phyloP scores from a whole-genome alignment of 2,888 invertebrate species.

The Palloptera scutellata region DNA sequence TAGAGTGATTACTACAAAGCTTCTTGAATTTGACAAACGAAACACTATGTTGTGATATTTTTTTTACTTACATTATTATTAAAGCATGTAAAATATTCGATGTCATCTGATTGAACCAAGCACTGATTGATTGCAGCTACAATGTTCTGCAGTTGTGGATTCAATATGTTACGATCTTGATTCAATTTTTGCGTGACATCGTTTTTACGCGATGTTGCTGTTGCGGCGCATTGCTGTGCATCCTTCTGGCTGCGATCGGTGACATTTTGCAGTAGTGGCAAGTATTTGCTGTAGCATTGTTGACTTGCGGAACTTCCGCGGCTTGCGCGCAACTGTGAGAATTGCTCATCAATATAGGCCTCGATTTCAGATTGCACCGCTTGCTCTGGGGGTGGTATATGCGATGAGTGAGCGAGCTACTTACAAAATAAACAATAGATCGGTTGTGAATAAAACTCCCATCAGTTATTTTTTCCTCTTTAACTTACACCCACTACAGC shows the following conservation, averaged over 20 bases:
- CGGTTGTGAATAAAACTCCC: background rate
- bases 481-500: slow-evolving; percentile 14
- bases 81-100: slow-evolving; percentile 39
- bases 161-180: slow-evolving; percentile 26
- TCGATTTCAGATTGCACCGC: slow-evolving; percentile 36
- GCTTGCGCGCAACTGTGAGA: slow-evolving; percentile 29
- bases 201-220: slow-evolving; percentile 23
- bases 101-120: slow-evolving; percentile 27
- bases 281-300: slow-evolving; percentile 40
- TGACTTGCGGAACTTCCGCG: slow-evolving; percentile 34
- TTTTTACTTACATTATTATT: slow-evolving; percentile 35
- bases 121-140: slow-evolving; percentile 33
- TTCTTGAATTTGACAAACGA: too few relatives aligned
- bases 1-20: too few relatives aligned
- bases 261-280: slow-evolving; percentile 35
- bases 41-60: background rate
- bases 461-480: background rate
- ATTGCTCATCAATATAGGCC: slow-evolving; percentile 34
- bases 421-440: background rate
- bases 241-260: slow-evolving; percentile 35
- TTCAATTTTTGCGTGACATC: slow-evolving; percentile 32
- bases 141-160: slow-evolving; percentile 30
- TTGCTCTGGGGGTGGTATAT: slow-evolving; percentile 18
- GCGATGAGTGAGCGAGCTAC: slow-evolving; percentile 24
- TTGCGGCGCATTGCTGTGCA: slow-evolving; percentile 31